These are phyloP conservation scores for Ardeotis arabs DNA, from an alignment of 2,113 vertebrate species.

Conservation along the genomic window DNA sequence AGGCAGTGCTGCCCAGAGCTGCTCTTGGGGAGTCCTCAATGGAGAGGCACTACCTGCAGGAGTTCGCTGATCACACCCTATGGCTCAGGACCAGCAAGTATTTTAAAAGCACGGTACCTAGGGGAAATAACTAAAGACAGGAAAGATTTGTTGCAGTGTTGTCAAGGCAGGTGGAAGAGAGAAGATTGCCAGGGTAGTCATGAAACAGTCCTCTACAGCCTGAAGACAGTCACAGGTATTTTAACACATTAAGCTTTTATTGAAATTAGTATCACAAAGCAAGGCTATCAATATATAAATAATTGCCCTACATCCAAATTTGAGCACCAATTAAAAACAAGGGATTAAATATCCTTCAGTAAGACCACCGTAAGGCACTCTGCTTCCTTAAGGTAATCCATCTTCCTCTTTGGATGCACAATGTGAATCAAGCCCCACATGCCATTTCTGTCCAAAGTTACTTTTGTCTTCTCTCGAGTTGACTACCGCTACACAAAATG, in stretches of 20 bases:
- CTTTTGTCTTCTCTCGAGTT: neutral
- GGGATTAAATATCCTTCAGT: neutral
- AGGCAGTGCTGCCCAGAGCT: neutral
- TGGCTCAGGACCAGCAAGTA: neutral
- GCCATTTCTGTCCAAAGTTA: neutral
- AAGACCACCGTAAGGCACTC: neutral
- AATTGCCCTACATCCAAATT: neutral
- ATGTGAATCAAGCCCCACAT: neutral
- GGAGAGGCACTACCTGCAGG: neutral
- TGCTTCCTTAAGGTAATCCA: neutral
- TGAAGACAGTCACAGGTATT: neutral
- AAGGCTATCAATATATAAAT: neutral
- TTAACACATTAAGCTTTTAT: neutral
- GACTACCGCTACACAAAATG: neutral
- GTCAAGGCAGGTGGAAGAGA: neutral
- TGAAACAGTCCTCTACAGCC: neutral
- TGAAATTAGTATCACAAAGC: neutral
- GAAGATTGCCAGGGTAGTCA: neutral
- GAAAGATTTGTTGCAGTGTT: neutral
- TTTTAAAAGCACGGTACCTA: neutral
- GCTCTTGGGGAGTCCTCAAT: rapidly evolving
- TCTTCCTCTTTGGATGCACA: neutral
- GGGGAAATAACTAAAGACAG: neutral
- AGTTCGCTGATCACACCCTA: neutral
- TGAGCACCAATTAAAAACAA: neutral